Evolutionary conservation across 2,113 vertebrate genomes (phyloP).

Genomic region (Corynorhinus townsendii): DNA sequence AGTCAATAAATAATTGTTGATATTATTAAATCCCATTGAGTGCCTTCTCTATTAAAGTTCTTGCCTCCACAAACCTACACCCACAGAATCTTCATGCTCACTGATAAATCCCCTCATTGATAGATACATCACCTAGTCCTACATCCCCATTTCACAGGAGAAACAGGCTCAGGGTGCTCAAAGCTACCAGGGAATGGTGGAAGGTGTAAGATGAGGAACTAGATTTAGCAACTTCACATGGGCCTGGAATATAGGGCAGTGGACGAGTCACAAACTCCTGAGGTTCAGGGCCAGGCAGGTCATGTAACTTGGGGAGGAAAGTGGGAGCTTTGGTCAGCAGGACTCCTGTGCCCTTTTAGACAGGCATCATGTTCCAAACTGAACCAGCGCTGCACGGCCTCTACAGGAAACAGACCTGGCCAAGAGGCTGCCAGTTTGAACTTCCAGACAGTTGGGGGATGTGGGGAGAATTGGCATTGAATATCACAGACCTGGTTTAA

Average conservation of each 20-base stretch:
- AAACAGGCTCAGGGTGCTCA: not conserved
- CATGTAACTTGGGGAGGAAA: not conserved
- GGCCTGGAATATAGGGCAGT: not conserved
- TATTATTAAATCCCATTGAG: not conserved
- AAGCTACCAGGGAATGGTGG: not conserved
- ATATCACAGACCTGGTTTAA: not conserved
- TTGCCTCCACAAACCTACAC: not conserved
- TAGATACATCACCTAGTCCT: not conserved
- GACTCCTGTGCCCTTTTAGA: not conserved
- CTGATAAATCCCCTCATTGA: not conserved
- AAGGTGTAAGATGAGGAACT: not conserved
- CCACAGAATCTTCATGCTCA: not conserved
- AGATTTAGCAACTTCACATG: not conserved
- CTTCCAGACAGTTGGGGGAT: not conserved
- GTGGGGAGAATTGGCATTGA: too few relatives aligned
- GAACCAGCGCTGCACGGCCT: not conserved
- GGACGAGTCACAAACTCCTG: not conserved
- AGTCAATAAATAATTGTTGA: not conserved
- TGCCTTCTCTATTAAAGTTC: conserved; percentile 4
- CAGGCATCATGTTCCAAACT: not conserved
- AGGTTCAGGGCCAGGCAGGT: not conserved
- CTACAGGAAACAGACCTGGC: not conserved
- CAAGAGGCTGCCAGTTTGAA: not conserved
- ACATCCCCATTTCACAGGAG: not conserved
- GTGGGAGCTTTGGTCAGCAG: not conserved